Percentiles rank a stretch among this genome's conserved stretches.
phyloP scores from a whole-genome alignment of 2,113 vertebrate species.

The Bubo scandiacus region DNA sequence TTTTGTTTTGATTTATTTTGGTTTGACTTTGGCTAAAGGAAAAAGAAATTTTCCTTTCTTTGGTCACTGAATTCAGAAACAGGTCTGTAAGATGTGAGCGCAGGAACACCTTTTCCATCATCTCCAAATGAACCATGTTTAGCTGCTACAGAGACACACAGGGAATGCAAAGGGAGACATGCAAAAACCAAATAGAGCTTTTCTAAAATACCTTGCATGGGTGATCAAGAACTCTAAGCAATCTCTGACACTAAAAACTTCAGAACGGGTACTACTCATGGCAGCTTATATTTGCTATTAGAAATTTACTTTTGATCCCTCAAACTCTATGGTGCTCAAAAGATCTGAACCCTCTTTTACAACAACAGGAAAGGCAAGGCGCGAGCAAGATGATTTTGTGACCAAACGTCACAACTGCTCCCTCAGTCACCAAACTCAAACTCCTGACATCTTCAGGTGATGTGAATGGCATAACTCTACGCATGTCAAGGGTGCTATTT shows the following conservation, averaged over 20 bases:
- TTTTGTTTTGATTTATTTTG: not conserved
- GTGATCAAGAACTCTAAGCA: not conserved
- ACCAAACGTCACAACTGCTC: not conserved
- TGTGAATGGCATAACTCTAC: not conserved
- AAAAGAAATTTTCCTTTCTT: not conserved
- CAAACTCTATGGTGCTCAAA: not conserved
- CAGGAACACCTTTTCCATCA: not conserved
- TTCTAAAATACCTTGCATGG: not conserved
- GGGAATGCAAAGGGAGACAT: not conserved
- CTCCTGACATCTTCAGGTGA: not conserved
- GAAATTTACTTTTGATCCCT: not conserved
- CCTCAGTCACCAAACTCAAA: not conserved
- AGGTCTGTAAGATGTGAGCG: not conserved
- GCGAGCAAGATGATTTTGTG: not conserved
- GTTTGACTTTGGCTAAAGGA: not conserved
- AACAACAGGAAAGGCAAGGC: not conserved
- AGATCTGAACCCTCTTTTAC: not conserved
- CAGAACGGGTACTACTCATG: not conserved
- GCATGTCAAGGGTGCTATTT: not conserved
- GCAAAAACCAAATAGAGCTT: not conserved
- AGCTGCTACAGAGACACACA: not conserved
- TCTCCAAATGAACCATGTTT: not conserved
- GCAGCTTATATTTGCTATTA: not conserved
- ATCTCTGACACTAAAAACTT: not conserved
- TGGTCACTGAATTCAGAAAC: not conserved